Base-by-base conservation (phyloP, 2,888 invertebrate species). In the Tanytarsus gracilentus region DNA sequence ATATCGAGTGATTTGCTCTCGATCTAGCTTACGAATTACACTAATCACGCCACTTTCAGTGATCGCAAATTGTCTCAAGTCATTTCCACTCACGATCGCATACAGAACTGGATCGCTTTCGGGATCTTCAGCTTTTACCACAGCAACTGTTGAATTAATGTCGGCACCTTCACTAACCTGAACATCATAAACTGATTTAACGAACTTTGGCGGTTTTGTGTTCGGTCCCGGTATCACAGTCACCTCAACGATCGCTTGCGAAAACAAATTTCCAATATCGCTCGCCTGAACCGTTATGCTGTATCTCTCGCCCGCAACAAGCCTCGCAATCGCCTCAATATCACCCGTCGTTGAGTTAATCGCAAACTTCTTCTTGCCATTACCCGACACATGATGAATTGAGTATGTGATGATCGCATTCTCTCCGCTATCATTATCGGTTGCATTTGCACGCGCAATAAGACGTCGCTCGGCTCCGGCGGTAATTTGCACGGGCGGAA, bases 311-410 rank as follows among this genome's bases (percentile, higher is more conserved):
- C 92, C 93, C 0, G 91, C 87, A 69, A 85, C 82, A 9, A 93
- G 71, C 61, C 88, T 86, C 3, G 87, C 86, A n/a, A 83, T 80
- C 16, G 89, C 85, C 62, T 88, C 79, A 68, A 86, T 83, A 64
- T 84, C 79, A 23, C 93, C 93, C 11, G 84, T 85, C 66, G 78
- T 79, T 53, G 86, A 81, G 69, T 93, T 84, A 66, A 94, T 90
- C 67, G 81, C 80, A 71, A 94, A 93, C 72, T 89, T 91, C 67
- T 85, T 86, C 63, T 84, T 79, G 1, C 92, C 93, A 72, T 91
- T 91, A 73, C 92, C 93, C 63, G 92, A 91, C 7, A 93, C 88
- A 75, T 93, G 92, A 71, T 88, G 88, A 64, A 94, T 88, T 66
- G 85, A 85, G 76, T 90, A 94, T 36, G 82, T 80, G 62, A 92